Conservation (phyloP, 2,113 vertebrate genomes). For the Syrrhaptes paradoxus region DNA sequence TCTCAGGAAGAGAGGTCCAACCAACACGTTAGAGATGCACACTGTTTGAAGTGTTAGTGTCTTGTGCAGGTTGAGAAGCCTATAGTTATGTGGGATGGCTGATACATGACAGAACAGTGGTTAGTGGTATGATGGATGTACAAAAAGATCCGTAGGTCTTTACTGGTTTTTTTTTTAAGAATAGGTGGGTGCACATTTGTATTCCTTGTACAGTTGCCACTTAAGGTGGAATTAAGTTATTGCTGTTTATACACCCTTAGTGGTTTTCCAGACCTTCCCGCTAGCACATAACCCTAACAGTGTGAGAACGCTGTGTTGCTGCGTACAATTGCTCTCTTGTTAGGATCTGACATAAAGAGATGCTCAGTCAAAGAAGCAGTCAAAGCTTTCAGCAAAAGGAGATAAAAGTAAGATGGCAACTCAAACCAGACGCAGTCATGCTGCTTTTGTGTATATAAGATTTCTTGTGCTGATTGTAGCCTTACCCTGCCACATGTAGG, state of each 20-base stretch:
- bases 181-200: background rate
- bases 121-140: background rate
- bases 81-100: background rate
- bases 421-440: background rate
- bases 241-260: background rate
- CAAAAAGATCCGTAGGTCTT: background rate
- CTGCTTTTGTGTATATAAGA: background rate
- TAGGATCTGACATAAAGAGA: background rate
- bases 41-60: too few species aligned
- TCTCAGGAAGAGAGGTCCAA: background rate
- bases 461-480: background rate
- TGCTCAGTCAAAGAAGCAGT: background rate
- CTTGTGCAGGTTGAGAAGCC: background rate
- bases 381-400: background rate
- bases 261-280: background rate
- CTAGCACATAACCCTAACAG: background rate
- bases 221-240: background rate
- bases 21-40: fast-evolving
- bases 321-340: background rate
- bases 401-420: background rate
- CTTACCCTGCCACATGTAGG: background rate
- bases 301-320: background rate
- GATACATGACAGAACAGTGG: background rate
- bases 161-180: background rate
- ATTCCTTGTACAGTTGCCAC: background rate